Conservation (phyloP, 2,797 vertebrate genomes). For the Pseudomugil tenellus region DNA sequence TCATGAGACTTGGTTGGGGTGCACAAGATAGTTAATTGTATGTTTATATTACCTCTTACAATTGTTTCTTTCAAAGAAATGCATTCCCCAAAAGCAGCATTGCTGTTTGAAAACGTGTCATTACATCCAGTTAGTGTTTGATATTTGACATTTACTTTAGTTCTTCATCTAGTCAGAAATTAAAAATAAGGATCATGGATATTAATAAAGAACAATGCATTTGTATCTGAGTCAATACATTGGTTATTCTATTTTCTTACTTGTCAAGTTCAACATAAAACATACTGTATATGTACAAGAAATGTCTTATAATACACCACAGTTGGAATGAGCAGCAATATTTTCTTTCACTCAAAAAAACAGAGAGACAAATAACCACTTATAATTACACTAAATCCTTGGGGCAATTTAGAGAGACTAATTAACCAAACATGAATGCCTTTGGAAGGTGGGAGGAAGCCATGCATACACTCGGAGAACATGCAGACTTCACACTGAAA, state of each 20-base stretch:
- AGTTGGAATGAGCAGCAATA: background rate
- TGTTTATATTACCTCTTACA: conserved; percentile 5
- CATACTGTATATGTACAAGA: background rate
- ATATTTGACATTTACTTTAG: conserved; percentile 9
- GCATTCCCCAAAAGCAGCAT: background rate
- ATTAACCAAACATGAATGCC: no score
- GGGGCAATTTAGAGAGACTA: no score
- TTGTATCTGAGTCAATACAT: conserved; percentile 5
- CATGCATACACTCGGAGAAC: no score
- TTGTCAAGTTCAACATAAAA: conserved; percentile 1
- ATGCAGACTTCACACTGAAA: no score
- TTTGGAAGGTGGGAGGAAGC: no score
- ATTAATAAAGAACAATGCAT: conserved; percentile 6
- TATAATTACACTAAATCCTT: no score
- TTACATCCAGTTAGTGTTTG: background rate
- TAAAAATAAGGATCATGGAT: conserved; percentile 15
- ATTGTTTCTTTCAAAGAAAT: background rate
- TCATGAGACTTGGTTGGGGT: background rate
- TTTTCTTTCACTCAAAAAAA: background rate
- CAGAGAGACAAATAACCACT: no score
- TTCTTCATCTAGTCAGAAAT: conserved; percentile 3
- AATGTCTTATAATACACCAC: background rate
- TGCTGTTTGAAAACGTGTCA: background rate
- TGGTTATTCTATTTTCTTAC: conserved; percentile 9
- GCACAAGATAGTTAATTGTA: conserved; percentile 16